Conservation (phyloP, 2,888 invertebrate genomes). For the Proisotoma minuta region DNA sequence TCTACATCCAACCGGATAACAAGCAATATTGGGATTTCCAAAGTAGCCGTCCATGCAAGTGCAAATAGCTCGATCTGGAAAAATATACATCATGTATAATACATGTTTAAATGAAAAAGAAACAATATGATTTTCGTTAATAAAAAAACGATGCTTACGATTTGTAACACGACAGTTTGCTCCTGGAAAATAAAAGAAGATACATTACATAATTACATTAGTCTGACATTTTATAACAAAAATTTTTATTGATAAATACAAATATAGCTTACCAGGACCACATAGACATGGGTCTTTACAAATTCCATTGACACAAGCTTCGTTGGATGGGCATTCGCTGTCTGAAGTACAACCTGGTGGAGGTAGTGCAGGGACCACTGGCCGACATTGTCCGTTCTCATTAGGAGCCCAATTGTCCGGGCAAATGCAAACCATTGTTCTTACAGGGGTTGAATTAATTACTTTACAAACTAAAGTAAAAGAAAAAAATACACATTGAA, state of each 20-base stretch:
- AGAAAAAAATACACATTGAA: too few relatives aligned
- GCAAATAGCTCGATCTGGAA: conserved; percentile 68
- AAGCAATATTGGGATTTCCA: conserved; percentile 78
- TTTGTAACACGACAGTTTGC: background rate
- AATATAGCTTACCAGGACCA: conserved; percentile 50
- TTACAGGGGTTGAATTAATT: conserved; percentile 75
- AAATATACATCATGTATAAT: background rate
- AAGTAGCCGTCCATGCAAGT: conserved; percentile 77
- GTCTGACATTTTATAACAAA: too few relatives aligned
- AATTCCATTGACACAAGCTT: conserved; percentile 78
- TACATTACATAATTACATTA: background rate
- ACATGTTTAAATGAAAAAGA: background rate
- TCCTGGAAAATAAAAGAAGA: too few relatives aligned
- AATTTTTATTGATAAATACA: background rate
- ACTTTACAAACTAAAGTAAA: conserved; percentile 64
- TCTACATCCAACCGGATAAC: conserved; percentile 75
- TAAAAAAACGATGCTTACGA: background rate
- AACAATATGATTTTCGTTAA: background rate
- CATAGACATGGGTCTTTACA: conserved; percentile 85
- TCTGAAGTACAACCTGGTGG: conserved; percentile 71
- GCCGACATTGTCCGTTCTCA: conserved; percentile 70
- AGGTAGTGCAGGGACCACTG: conserved; percentile 57
- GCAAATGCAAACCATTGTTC: conserved; percentile 83
- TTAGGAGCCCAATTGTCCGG: conserved; percentile 79
- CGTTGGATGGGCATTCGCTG: conserved; percentile 69